A percentile compares a stretch with the other conserved stretches of the same genome.
These are phyloP conservation scores for Cabera pusaria DNA, from an alignment of 2,888 invertebrate genomes.

Conservation along the genomic window DNA sequence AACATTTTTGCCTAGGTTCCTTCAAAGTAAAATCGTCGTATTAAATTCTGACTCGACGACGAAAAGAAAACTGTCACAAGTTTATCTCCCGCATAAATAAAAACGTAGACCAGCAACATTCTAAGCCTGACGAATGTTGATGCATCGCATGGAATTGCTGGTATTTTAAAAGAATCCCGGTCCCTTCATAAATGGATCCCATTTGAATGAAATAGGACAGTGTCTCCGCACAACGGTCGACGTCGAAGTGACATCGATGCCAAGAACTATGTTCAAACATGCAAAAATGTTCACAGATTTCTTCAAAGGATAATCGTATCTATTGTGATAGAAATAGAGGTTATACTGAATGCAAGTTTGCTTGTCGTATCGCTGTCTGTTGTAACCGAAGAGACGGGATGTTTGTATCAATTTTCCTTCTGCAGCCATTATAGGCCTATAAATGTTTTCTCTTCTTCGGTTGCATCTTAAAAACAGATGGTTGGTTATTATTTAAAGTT, in stretches of 20 bases:
- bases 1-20: too few relatives aligned
- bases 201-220: constrained; percentile 22
- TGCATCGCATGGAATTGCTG: background rate
- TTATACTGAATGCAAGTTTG: constrained; percentile 2
- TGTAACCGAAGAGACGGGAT: constrained; percentile 24
- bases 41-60: too few relatives aligned
- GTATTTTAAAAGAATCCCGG: constrained; percentile 12
- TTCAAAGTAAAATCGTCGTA: too few relatives aligned
- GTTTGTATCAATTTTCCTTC: constrained; percentile 34
- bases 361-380: constrained; percentile 22
- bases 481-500: constrained; percentile 18
- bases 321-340: constrained; percentile 5
- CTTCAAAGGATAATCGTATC: constrained; percentile 8
- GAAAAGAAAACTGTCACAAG: too few relatives aligned
- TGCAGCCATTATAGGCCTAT: constrained; percentile 27
- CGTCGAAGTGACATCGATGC: constrained; percentile 21
- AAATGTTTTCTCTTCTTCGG: constrained; percentile 25
- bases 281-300: constrained; percentile 13
- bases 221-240: constrained; percentile 19
- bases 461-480: constrained; percentile 14
- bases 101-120: background rate
- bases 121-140: background rate
- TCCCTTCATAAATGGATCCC: constrained; percentile 8
- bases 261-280: constrained; percentile 26
- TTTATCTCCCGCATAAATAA: too few relatives aligned